Percentiles rank a stretch among this genome's conserved stretches.
Evolutionary conservation across 2,888 invertebrate species (phyloP).

Genomic region (Ashinkailepas kermadecensis): DNA sequence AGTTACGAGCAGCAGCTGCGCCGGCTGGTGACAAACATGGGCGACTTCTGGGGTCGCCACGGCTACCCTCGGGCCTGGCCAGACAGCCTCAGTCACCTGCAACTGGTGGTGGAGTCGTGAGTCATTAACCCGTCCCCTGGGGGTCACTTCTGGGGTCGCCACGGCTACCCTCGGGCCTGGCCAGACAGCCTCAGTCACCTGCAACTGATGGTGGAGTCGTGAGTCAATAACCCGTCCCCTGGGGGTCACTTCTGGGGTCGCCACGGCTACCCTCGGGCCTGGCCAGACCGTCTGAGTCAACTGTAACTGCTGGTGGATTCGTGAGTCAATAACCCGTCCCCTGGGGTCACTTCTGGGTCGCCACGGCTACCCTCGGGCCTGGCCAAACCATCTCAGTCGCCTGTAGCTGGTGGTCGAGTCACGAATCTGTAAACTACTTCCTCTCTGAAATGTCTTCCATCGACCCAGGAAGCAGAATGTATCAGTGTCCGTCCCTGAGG

Average conservation of each 20-base stretch:
- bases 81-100: conserved; percentile 59
- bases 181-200: too few relatives aligned
- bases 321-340: conserved; percentile 50
- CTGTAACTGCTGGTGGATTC: conserved; percentile 82
- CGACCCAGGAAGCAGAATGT: too few relatives aligned
- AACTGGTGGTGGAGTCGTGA: conserved; percentile 84
- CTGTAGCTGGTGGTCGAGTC: too few relatives aligned
- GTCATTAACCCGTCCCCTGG: conserved; percentile 39
- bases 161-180: neutral
- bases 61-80: conserved; percentile 68
- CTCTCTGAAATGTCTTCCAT: too few relatives aligned
- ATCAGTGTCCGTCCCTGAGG: too few relatives aligned
- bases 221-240: too few relatives aligned
- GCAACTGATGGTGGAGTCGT: too few relatives aligned
- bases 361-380: neutral
- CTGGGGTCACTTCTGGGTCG: neutral
- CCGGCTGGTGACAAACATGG: conserved; percentile 74
- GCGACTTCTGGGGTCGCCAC: conserved; percentile 59
- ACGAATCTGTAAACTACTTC: too few relatives aligned
- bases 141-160: neutral
- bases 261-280: conserved; percentile 58
- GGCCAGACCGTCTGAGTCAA: conserved; percentile 63
- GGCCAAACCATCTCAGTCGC: too few relatives aligned
- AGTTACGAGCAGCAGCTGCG: conserved; percentile 76
- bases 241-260: conserved; percentile 62